Conservation (phyloP, 37 sponge, comb jelly and placozoan species). For the Crambe crambe region DNA sequence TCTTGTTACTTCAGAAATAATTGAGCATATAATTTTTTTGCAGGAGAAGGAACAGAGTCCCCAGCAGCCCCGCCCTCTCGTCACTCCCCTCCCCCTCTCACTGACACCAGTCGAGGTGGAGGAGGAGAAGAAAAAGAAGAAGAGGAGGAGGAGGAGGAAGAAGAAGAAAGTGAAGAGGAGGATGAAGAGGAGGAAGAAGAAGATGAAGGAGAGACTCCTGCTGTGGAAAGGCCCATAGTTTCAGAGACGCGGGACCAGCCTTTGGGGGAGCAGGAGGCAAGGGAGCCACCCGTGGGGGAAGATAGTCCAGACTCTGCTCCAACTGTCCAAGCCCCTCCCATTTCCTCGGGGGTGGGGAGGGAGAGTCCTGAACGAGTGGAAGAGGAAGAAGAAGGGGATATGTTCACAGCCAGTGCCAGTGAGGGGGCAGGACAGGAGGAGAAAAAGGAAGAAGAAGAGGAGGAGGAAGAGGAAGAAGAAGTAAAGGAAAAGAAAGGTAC, state of each 20-base stretch:
- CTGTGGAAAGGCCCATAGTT: background rate
- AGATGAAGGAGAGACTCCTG: constrained; percentile 14
- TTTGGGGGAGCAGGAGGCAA: constrained; percentile 10
- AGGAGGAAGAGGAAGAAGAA: background rate
- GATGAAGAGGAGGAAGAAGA: background rate
- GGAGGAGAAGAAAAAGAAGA: constrained; percentile 40
- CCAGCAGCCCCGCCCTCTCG: constrained; percentile 12
- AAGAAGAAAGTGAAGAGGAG: constrained; percentile 24
- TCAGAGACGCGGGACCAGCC: constrained; percentile 15
- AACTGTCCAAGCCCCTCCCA: background rate
- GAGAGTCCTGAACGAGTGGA: constrained; percentile 26
- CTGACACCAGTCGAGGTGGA: background rate
- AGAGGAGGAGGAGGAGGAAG: constrained; percentile 21
- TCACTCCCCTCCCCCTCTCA: constrained; percentile 8
- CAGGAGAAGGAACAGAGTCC: constrained; percentile 18
- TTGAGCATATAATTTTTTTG: background rate
- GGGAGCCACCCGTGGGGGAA: constrained; percentile 32
- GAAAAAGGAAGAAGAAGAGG: background rate
- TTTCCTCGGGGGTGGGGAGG: constrained; percentile 6
- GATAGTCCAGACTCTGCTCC: constrained; percentile 25
- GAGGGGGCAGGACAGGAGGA: constrained; percentile 1
- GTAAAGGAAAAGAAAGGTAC: constrained; percentile 13
- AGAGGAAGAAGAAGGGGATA: constrained; percentile 52
- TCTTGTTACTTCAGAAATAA: no score
- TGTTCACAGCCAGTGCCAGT: background rate